Conservation (phyloP, 2,113 vertebrate genomes). For the Etia nguti region DNA sequence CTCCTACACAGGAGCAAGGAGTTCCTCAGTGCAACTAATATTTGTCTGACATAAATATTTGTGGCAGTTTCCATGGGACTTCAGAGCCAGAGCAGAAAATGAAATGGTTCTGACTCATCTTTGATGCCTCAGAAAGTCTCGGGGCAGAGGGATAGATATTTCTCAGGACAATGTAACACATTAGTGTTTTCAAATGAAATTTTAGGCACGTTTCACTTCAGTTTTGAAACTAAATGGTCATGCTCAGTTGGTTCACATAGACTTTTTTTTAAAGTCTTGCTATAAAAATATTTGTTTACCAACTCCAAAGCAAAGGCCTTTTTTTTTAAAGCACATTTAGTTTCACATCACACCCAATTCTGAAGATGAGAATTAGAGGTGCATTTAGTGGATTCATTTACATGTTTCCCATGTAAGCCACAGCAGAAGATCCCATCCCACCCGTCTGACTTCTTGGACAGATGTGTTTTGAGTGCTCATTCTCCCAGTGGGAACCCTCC, state of each 20-base stretch:
- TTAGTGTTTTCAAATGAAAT: constrained; percentile 8
- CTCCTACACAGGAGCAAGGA: constrained; percentile 56
- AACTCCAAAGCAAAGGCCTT: constrained; percentile 5
- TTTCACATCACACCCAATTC: constrained; percentile 59
- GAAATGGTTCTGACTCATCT: constrained; percentile 59
- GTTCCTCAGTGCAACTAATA: constrained; percentile 50
- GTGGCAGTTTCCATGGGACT: constrained; percentile 79
- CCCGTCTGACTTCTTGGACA: constrained; percentile 42
- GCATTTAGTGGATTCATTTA: constrained; percentile 46
- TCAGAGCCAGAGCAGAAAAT: constrained; percentile 50
- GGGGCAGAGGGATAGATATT: constrained; percentile 70
- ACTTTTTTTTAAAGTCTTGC: background rate
- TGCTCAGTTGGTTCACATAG: background rate
- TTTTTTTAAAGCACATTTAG: constrained; percentile 7
- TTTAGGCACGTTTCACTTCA: constrained; percentile 18
- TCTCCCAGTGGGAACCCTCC: constrained; percentile 56
- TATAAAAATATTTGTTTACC: constrained; percentile 25
- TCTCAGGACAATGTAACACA: constrained; percentile 61
- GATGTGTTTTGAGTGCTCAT: constrained; percentile 33
- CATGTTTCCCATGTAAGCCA: constrained; percentile 55
- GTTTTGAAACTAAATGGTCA: background rate
- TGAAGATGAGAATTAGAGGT: constrained; percentile 45
- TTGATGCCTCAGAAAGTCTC: constrained; percentile 69
- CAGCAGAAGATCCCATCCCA: constrained; percentile 43
- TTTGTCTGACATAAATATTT: constrained; percentile 80